Conservation (phyloP, 2,113 vertebrate genomes). For the Cyanistes caeruleus region DNA sequence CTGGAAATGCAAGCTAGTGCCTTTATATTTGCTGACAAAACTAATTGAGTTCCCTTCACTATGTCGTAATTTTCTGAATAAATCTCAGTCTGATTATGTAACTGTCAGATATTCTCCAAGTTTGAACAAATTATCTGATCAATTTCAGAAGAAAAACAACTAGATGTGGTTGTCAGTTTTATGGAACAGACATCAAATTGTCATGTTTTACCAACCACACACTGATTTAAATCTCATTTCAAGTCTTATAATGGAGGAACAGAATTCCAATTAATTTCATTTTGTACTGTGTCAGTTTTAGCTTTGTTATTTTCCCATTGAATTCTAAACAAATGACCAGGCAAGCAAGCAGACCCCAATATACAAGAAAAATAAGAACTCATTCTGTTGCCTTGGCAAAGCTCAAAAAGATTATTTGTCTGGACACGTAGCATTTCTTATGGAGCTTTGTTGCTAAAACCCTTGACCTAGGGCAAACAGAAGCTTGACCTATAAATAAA, state of each 20-base stretch:
- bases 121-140: slow-evolving; percentile 4
- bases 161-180: neutral
- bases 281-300: neutral
- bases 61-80: neutral
- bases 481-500: neutral
- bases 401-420: neutral
- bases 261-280: slow-evolving; percentile 24
- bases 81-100: neutral
- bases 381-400: neutral
- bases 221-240: slow-evolving; percentile 5
- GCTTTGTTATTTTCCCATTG: neutral
- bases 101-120: neutral
- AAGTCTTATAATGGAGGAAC: slow-evolving; percentile 4
- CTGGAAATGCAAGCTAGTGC: slow-evolving; percentile 25
- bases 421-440: neutral
- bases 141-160: neutral
- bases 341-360: neutral
- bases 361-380: neutral
- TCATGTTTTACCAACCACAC: neutral
- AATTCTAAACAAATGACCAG: neutral
- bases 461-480: neutral
- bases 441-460: neutral
- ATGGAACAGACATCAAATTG: neutral
- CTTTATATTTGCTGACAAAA: slow-evolving; percentile 42
- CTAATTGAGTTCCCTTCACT: slow-evolving; percentile 6